phyloP scores from a whole-genome alignment of 2,797 vertebrate species.

The Falco naumanni region DNA sequence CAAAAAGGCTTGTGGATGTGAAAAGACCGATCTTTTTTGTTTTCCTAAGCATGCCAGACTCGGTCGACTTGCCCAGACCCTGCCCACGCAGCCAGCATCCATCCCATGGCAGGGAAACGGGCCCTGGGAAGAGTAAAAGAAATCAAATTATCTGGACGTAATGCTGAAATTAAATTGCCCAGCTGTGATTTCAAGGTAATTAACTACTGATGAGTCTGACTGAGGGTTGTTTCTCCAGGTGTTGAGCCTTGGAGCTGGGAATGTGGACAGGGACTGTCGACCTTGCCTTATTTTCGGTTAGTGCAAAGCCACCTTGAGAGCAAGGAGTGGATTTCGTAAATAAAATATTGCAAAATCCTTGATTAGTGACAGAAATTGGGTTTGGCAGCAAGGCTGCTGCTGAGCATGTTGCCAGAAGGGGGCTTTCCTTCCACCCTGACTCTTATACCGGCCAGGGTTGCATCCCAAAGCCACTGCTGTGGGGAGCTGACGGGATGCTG shows the following conservation, averaged over 20 bases:
- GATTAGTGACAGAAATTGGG: not conserved
- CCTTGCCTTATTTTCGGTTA: not conserved
- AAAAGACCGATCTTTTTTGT: rapidly evolving
- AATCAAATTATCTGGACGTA: rapidly evolving
- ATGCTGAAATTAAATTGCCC: not conserved
- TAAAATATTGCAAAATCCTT: not conserved
- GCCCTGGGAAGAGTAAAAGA: not conserved
- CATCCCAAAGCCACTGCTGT: not conserved
- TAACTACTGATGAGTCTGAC: not conserved
- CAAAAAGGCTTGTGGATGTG: not conserved
- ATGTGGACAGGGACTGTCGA: rapidly evolving
- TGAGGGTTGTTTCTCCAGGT: rapidly evolving
- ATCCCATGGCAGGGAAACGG: not conserved
- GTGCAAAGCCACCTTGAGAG: not conserved
- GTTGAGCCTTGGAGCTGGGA: not conserved
- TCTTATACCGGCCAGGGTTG: rapidly evolving
- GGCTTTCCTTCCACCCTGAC: not conserved
- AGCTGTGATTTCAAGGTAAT: not conserved
- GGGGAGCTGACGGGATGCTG: not conserved
- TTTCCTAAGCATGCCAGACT: not conserved
- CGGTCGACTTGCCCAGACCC: rapidly evolving
- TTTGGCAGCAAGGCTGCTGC: not conserved
- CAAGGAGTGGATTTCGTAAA: not conserved
- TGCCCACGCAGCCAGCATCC: not conserved
- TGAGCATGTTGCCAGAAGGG: not conserved